phyloP scores from a whole-genome alignment of 30 jellyfish, hydroid and myxozoan genomes.

The Hydractinia echinata region DNA sequence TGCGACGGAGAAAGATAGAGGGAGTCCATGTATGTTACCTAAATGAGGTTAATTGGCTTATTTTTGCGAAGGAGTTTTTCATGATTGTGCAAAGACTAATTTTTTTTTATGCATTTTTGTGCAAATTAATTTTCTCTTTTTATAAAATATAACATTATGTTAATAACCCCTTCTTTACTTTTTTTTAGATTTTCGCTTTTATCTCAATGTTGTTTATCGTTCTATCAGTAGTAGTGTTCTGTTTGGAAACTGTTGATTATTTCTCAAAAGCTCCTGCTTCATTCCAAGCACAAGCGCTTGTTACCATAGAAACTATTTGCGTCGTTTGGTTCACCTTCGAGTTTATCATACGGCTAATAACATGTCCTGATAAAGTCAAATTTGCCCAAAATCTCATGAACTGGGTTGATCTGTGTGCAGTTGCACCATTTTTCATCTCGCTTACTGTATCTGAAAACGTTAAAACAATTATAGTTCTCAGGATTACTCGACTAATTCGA shows the following conservation, averaged over 20 bases:
- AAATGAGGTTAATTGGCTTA: no score
- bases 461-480: slow-evolving; percentile 71
- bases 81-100: no score
- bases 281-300: slow-evolving; percentile 35
- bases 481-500: slow-evolving; percentile 78
- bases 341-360: slow-evolving; percentile 45
- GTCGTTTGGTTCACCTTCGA: slow-evolving; percentile 80
- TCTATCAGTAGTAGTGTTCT: slow-evolving; percentile 70
- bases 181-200: slow-evolving; percentile 59
- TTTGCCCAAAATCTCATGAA: slow-evolving; percentile 62
- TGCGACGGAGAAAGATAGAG: no score
- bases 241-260: slow-evolving; percentile 67
- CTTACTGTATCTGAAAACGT: slow-evolving; percentile 50
- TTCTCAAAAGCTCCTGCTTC: slow-evolving; percentile 35
- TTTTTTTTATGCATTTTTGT: no score
- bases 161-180: neutral
- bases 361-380: slow-evolving; percentile 46
- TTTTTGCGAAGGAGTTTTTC: no score
- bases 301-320: slow-evolving; percentile 60
- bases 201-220: slow-evolving; percentile 72
- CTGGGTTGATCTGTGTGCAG: slow-evolving; percentile 89
- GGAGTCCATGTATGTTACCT: no score
- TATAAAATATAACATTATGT: neutral
- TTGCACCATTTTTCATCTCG: slow-evolving; percentile 72
- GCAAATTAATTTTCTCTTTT: no score